Evolutionary conservation across 1,140 invertebrate genomes (phyloP), one percentile per base, ranked within the genome.

Genomic region (Pseudomyrmex cubaensis): DNA sequence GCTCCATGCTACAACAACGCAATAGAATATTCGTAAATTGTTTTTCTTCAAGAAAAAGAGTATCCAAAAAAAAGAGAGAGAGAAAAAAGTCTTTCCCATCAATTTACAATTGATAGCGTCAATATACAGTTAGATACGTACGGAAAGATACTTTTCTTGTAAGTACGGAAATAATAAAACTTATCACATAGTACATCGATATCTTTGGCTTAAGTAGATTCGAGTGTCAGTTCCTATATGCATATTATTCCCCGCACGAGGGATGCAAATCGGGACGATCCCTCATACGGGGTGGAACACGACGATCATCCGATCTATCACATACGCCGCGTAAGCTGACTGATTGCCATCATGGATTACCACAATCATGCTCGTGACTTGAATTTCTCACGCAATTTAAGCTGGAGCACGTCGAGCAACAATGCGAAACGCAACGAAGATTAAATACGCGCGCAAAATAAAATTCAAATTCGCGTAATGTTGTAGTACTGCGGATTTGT

Each of bases 191-290:
- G 59, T 80, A 8, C 54, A 46, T 63, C 35, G 82, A 84, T 86
- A 87, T 56, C 74, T 44, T 56, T 74, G 69, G 77, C 62, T 85
- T 56, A 46, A 59, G 62, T 54, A 82, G 67, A 75, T 70, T 62
- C 35, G 62, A 78, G 70, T 15, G 73, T 72, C n/a, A 15, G 7
- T 17, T 84, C 63, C 62, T 80, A 90, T 90, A 35, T 35, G 5
- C 5, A 77, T 85, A 87, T 90, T 91, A 91, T 91, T 91, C 90
- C 73, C 35, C 73, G 78, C 90, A 91, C 90, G 90, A 72, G 70
- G 70, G 87, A 91, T 92, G 91, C 90, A 90, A 92, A 92, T 91
- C 80, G 85, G 61, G 77, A 82, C 85, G 87, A 92, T 92, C 88
- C 76, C 82, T 91, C 87, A 90, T 70, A 67, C 73, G 52, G 76